A percentile compares a stretch with the other conserved stretches of the same genome.
phyloP scores from a whole-genome alignment of 2,888 invertebrate genomes.

The Drosophila helvetica region DNA sequence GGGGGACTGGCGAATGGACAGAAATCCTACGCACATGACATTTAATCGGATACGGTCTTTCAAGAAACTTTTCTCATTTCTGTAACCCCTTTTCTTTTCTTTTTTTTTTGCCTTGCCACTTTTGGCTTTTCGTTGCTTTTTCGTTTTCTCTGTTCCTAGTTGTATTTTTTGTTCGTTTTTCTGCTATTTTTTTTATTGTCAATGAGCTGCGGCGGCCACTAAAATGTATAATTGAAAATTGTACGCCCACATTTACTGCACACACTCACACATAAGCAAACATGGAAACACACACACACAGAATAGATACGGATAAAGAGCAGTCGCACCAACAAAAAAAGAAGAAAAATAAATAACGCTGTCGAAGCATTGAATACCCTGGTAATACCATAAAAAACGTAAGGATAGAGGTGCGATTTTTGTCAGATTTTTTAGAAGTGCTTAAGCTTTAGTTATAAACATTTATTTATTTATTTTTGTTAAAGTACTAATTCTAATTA shows the following conservation, averaged over 20 bases:
- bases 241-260: constrained; percentile 69
- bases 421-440: too few species aligned
- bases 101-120: constrained; percentile 20
- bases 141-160: neutral
- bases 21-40: constrained; percentile 32
- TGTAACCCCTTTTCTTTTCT: constrained; percentile 45
- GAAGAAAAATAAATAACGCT: neutral
- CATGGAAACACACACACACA: constrained; percentile 23
- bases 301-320: constrained; percentile 21
- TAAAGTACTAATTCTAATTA: too few species aligned
- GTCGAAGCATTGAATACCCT: neutral
- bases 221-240: constrained; percentile 76
- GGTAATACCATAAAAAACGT: neutral
- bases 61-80: constrained; percentile 67
- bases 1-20: constrained; percentile 4
- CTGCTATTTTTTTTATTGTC: constrained; percentile 46
- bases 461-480: too few species aligned
- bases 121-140: neutral
- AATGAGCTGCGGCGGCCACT: constrained; percentile 66
- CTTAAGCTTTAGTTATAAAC: too few species aligned
- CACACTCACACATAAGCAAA: constrained; percentile 8
- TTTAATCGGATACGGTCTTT: constrained; percentile 14
- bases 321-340: constrained; percentile 22
- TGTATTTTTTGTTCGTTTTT: neutral
- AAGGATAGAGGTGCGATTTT: too few species aligned